Evolutionary conservation across 1,140 invertebrate genomes (phyloP).

Genomic region (Leguminivora glycinivorella): DNA sequence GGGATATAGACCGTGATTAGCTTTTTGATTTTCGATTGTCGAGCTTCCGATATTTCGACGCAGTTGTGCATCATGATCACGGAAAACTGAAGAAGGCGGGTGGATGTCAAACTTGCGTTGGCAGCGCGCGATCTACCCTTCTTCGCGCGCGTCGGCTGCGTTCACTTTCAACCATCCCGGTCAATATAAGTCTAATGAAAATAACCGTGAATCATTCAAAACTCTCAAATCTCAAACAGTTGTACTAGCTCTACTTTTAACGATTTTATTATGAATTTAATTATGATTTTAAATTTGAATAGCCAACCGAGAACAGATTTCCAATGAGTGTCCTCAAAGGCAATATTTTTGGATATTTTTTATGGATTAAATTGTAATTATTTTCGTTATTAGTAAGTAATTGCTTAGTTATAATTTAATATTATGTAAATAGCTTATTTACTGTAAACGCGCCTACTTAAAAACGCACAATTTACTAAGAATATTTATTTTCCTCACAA

Average conservation of each 20-base stretch:
- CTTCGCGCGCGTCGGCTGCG: too few species aligned
- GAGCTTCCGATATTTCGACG: too few species aligned
- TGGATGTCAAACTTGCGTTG: too few species aligned
- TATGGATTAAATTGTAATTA: conserved; percentile 16
- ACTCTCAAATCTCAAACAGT: not conserved
- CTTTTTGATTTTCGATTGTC: too few species aligned
- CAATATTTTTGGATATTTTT: conserved; percentile 21
- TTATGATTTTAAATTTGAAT: conserved; percentile 30
- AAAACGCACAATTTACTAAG: not conserved
- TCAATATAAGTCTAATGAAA: too few species aligned
- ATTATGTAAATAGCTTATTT: conserved; percentile 19
- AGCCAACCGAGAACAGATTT: conserved; percentile 8
- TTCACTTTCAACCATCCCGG: too few species aligned
- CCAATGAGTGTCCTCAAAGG: not conserved
- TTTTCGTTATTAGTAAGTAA: conserved; percentile 3
- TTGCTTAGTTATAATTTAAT: conserved; percentile 30
- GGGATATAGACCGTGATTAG: too few species aligned
- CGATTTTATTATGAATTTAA: conserved; percentile 32
- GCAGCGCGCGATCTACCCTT: too few species aligned
- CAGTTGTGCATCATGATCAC: too few species aligned
- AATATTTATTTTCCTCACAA: too few species aligned
- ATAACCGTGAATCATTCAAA: too few species aligned
- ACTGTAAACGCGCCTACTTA: not conserved
- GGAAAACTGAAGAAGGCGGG: too few species aligned
- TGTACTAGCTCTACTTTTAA: conserved; percentile 32